Base-by-base conservation (phyloP, 2,113 vertebrate species). In the Cryptotis parvus region DNA sequence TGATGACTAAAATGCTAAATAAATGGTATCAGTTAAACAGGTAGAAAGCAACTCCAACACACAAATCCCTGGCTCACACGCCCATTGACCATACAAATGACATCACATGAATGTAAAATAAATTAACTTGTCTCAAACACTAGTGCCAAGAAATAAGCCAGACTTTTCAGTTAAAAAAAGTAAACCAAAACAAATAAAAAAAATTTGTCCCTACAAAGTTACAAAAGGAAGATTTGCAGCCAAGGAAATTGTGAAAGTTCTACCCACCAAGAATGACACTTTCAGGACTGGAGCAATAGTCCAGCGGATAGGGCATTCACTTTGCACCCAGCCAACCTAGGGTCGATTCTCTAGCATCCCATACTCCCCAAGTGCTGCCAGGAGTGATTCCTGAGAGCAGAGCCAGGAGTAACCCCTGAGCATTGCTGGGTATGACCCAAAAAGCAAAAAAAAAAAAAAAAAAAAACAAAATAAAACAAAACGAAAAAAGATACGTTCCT, bases 81-180 rank as follows among this genome's bases (percentile, higher is more conserved):
- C n/a, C 31, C 4, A 16, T 61, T 3, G 29, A 11, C 92, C 2
- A 10, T 52, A 80, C 1, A 55, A 31, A 45, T 24, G 26, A 69
- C 4, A 26, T 4, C 55, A 35, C 10, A 33, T 37, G 83, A 52
- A 85, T 20, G 55, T 26, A 78, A 84, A 7, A n/a, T 26, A 7
- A 74, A 33, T 41, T 12, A 76, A 39, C 33, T 4, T n/a, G 15
- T 52, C 63, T 33, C 16, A 86, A 83, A 87, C 16, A 11, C 63
- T 90, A 27, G 31, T 61, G 45, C 29, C 84, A 94, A 74, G 45
- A 86, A 92, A 18, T 39, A 9, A 91, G 43, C 29, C 15, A 35
- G 5, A 45, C 3, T 6, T 86, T 91, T 91, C 68, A 63, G 12
- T 49, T 58, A 70, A 91, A 49, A n/a, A 45, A 91, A 94, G 27